phyloP scores from a whole-genome alignment of 2,797 vertebrate species.

The Spinus olivaceus region DNA sequence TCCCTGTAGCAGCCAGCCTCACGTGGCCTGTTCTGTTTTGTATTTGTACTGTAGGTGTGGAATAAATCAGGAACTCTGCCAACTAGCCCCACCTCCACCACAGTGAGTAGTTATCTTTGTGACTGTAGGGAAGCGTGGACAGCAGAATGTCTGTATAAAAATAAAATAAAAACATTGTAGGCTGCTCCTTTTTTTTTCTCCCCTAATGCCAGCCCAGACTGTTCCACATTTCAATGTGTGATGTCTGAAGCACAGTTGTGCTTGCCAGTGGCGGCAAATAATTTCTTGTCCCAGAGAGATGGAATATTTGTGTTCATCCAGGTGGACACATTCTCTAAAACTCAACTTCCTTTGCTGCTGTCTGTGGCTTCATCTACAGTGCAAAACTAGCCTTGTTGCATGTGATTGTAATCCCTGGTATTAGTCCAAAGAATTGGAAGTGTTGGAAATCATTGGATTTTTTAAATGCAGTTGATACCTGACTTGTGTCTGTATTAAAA shows the following conservation, averaged over 20 bases:
- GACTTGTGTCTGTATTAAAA: slow-evolving; percentile 17
- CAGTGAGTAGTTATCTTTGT: slow-evolving; percentile 70
- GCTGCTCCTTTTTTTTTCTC: not conserved
- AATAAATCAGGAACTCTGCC: slow-evolving; percentile 76
- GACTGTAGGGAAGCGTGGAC: slow-evolving; percentile 23
- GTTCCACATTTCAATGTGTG: not conserved
- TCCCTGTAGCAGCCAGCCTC: slow-evolving; percentile 58
- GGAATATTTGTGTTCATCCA: not conserved
- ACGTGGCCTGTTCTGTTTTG: slow-evolving; percentile 62
- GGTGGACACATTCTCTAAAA: not conserved
- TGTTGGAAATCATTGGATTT: not conserved
- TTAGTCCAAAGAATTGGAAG: not conserved
- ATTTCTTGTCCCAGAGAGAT: not conserved
- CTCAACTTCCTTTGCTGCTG: slow-evolving; percentile 27
- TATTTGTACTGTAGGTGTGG: slow-evolving; percentile 74
- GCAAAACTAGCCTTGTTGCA: slow-evolving; percentile 60
- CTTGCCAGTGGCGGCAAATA: not conserved
- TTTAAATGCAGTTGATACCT: slow-evolving; percentile 22
- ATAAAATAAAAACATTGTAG: slow-evolving; percentile 30
- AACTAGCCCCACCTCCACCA: slow-evolving; percentile 74
- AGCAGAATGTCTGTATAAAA: slow-evolving; percentile 37
- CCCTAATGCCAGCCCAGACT: not conserved
- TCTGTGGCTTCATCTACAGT: slow-evolving; percentile 55
- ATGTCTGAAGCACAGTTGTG: not conserved
- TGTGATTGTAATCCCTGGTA: slow-evolving; percentile 51